phyloP scores from a whole-genome alignment of 2,797 vertebrate species.

The Sparidentex hasta region DNA sequence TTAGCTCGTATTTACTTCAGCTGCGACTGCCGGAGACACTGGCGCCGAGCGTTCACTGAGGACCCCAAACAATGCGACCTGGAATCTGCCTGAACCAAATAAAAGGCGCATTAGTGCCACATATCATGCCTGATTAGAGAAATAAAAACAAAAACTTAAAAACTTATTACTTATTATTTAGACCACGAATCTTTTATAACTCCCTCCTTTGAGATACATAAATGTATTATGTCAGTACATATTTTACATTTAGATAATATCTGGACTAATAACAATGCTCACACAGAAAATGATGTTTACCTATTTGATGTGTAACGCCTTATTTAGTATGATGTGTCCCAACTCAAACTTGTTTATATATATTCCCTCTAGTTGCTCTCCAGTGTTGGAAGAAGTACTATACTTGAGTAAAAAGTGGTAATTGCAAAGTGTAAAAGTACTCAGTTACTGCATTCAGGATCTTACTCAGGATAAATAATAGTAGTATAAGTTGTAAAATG shows the following conservation, averaged over 20 bases:
- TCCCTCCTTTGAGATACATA: no score
- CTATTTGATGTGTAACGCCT: background rate
- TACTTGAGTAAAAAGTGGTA: background rate
- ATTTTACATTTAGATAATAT: no score
- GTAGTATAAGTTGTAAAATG: background rate
- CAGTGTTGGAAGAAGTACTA: background rate
- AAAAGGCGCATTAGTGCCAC: background rate
- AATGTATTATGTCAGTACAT: no score
- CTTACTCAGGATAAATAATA: background rate
- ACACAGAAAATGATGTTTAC: background rate
- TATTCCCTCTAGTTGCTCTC: background rate
- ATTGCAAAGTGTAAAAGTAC: no score
- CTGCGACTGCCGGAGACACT: constrained; percentile 32
- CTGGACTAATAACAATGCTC: background rate
- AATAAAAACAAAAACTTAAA: no score
- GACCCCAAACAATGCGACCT: constrained; percentile 70
- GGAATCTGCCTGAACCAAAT: constrained; percentile 65
- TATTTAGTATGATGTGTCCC: background rate
- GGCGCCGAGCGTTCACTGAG: constrained; percentile 64
- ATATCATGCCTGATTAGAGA: no score
- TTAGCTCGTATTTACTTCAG: constrained; percentile 32
- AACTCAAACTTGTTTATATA: background rate
- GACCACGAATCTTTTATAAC: no score
- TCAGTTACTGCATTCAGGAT: background rate
- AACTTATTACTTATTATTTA: no score